These are phyloP conservation scores for Cinclus cinclus DNA, from an alignment of 2,113 vertebrate genomes.

Conservation along the genomic window DNA sequence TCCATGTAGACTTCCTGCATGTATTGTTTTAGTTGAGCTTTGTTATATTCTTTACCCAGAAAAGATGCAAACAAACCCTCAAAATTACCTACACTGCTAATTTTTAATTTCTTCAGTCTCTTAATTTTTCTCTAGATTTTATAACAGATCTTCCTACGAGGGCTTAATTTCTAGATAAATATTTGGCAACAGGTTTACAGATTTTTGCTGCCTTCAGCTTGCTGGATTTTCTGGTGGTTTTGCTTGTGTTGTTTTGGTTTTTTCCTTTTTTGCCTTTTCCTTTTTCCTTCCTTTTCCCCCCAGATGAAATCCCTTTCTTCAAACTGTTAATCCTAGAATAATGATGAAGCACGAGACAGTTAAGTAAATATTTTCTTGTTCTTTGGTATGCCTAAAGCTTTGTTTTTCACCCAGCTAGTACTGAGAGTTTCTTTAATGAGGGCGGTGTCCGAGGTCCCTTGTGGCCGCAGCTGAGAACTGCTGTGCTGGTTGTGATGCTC, in stretches of 20 bases:
- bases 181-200: background rate
- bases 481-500: background rate
- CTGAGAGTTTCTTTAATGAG: background rate
- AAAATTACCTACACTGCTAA: background rate
- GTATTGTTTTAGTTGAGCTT: background rate
- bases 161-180: background rate
- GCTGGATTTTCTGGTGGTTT: background rate
- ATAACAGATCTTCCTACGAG: background rate
- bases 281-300: fast-evolving
- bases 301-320: background rate
- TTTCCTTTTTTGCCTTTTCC: background rate
- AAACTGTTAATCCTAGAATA: background rate
- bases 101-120: background rate
- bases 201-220: background rate
- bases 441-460: background rate
- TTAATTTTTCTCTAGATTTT: background rate
- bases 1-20: background rate
- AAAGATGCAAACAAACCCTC: background rate
- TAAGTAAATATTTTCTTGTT: background rate
- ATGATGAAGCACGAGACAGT: background rate
- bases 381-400: background rate
- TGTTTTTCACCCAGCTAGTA: background rate
- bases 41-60: background rate
- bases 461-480: background rate
- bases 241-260: background rate